Evolutionary conservation across 2,888 invertebrate genomes (phyloP), one percentile per base, ranked within the genome.

Genomic region (Mythimna ferrago): DNA sequence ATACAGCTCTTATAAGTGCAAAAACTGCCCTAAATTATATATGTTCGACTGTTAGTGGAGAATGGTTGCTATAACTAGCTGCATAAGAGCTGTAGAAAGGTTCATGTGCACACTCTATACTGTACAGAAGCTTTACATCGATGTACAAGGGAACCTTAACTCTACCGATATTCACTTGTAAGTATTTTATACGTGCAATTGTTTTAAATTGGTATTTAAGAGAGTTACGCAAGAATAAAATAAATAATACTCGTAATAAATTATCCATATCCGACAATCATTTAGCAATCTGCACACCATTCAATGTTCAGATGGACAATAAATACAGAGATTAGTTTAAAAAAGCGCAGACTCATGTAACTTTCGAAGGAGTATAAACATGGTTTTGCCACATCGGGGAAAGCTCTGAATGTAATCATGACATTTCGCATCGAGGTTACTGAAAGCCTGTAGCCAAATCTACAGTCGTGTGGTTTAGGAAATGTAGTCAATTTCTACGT

Each of bases 301-400:
- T 38, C 1, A 14, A 10, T n/a, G n/a, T n/a, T n/a, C n/a, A n/a
- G n/a, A n/a, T 38, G 53, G 2, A 11, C 14, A 32, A 60, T 64
- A 51, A 79, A 61, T 61, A 57, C 10, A 53, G 51, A 61, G 48
- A 54, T 70, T 70, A 61, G 11, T 66, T 11, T 5, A 77, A 66
- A 72, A 70, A 71, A 73, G 26, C 26, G 79, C 66, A 32, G n/a
- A 11, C 44, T 78, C 64, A 73, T 65, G 56, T 11, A 38, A 78
- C 67, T 78, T 61, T 78, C 77, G 26, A 73, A 11, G 51, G 32
- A 19, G 14, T 26, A 53, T 14, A 19, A 32, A 51, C 51, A 78
- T n/a, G 51, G 44, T 67, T 61, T 62, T 72, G 38, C 51, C 19
- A n/a, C 41, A 64, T 57, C 19, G 51, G 41, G 2, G 66, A 67